These are phyloP conservation scores for Diarsia mendica DNA, from an alignment of 2,888 invertebrate genomes.

Conservation along the genomic window DNA sequence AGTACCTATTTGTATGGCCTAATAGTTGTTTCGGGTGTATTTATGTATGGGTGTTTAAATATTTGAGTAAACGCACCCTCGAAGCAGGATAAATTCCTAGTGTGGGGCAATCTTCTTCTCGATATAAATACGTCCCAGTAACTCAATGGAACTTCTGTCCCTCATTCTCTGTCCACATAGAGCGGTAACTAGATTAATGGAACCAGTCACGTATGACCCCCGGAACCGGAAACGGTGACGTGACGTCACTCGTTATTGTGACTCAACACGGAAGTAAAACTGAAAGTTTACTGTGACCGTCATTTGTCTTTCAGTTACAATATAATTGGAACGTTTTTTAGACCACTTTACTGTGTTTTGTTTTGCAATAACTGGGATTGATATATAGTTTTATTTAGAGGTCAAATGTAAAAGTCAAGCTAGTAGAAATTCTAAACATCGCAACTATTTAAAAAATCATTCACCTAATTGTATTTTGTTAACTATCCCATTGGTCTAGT, in stretches of 20 bases:
- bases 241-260: slow-evolving; percentile 65
- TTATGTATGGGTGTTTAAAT: too few species aligned
- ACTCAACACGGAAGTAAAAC: slow-evolving; percentile 62
- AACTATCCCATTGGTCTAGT: too few species aligned
- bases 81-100: too few species aligned
- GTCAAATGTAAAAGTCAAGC: background rate
- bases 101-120: too few species aligned
- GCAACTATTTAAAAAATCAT: background rate
- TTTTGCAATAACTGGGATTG: slow-evolving; percentile 19
- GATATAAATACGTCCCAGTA: too few species aligned
- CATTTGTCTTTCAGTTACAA: slow-evolving; percentile 49
- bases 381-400: background rate
- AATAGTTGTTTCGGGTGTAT: too few species aligned
- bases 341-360: background rate
- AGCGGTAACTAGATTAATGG: slow-evolving; percentile 66
- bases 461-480: background rate
- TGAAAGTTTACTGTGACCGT: slow-evolving; percentile 47
- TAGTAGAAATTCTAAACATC: background rate
- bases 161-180: background rate
- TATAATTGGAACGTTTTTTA: slow-evolving; percentile 42
- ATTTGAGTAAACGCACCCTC: too few species aligned
- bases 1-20: too few species aligned
- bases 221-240: slow-evolving; percentile 58
- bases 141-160: slow-evolving; percentile 24
- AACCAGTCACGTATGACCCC: slow-evolving; percentile 64